Conservation (phyloP, 1,140 invertebrate species). For the Oedothorax gibbosus region DNA sequence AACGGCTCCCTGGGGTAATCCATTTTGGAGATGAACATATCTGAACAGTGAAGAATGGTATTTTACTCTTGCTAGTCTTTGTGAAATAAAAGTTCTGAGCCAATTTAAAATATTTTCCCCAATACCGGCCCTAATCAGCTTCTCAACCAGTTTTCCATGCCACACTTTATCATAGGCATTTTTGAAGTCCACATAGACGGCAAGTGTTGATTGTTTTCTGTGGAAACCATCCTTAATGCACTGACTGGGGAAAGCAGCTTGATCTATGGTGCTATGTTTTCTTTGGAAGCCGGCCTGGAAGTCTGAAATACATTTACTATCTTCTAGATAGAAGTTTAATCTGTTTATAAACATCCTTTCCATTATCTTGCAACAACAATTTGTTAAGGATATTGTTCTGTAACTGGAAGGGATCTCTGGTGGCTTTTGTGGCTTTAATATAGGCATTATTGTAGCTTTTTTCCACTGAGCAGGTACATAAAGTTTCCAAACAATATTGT, state of each 20-base stretch:
- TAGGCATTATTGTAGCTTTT: slow-evolving; percentile 2
- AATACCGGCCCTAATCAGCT: slow-evolving; percentile 1
- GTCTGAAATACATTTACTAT: slow-evolving; percentile 4
- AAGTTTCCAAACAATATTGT: slow-evolving; percentile 14
- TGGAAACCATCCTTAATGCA: slow-evolving; percentile 36
- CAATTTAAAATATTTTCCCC: slow-evolving; percentile 24
- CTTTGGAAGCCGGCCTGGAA: too few species aligned
- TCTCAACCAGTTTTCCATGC: slow-evolving; percentile 30
- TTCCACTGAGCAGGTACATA: background rate
- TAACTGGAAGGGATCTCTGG: background rate
- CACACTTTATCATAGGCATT: slow-evolving; percentile 39
- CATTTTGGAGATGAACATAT: slow-evolving; percentile 25
- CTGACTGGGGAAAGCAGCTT: slow-evolving; percentile 8
- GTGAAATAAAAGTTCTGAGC: slow-evolving; percentile 16
- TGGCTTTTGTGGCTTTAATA: slow-evolving; percentile 11
- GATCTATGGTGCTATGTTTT: slow-evolving; percentile 12
- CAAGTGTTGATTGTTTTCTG: slow-evolving; percentile 36
- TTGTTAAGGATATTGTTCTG: slow-evolving; percentile 14
- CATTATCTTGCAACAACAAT: slow-evolving; percentile 29
- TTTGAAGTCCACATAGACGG: slow-evolving; percentile 44
- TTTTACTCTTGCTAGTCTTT: slow-evolving; percentile 15
- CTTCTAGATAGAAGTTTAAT: slow-evolving; percentile 14
- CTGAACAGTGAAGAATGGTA: slow-evolving; percentile 12
- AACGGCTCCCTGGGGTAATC: slow-evolving; percentile 20
- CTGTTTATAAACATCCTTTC: too few species aligned